Evolutionary conservation across 1,140 invertebrate species (phyloP).

Genomic region (Cherax quadricarinatus): DNA sequence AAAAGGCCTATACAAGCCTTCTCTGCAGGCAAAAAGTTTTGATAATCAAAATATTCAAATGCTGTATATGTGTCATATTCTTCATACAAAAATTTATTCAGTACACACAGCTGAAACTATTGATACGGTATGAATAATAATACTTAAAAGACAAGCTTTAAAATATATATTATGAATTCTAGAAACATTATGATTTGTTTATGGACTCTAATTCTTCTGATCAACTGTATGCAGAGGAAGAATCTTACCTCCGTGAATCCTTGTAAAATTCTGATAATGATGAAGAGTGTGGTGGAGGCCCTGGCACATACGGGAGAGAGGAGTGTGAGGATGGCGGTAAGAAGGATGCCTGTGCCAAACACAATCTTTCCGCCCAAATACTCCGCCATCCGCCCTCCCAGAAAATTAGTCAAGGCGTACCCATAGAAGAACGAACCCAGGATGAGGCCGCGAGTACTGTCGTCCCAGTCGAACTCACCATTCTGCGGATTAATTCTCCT

Average conservation of each 20-base stretch:
- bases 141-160: too few relatives aligned
- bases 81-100: too few relatives aligned
- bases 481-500: neutral
- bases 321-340: neutral
- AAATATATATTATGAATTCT: too few relatives aligned
- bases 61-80: too few relatives aligned
- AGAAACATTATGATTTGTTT: too few relatives aligned
- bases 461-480: conserved; percentile 82
- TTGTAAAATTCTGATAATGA: neutral
- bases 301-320: neutral
- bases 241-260: neutral
- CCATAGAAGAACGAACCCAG: conserved; percentile 87
- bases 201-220: too few relatives aligned
- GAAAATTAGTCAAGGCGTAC: conserved; percentile 85
- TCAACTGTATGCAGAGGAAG: too few relatives aligned
- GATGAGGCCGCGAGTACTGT: conserved; percentile 83
- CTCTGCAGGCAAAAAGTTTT: too few relatives aligned
- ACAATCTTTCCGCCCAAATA: conserved; percentile 75
- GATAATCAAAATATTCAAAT: too few relatives aligned
- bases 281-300: neutral
- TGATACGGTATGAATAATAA: neutral
- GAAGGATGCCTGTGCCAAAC: neutral
- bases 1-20: too few relatives aligned
- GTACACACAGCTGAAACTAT: neutral
- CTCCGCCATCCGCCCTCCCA: conserved; percentile 84